Base-by-base conservation (phyloP, 1,140 invertebrate genomes). In the Drosophila sp. region DNA sequence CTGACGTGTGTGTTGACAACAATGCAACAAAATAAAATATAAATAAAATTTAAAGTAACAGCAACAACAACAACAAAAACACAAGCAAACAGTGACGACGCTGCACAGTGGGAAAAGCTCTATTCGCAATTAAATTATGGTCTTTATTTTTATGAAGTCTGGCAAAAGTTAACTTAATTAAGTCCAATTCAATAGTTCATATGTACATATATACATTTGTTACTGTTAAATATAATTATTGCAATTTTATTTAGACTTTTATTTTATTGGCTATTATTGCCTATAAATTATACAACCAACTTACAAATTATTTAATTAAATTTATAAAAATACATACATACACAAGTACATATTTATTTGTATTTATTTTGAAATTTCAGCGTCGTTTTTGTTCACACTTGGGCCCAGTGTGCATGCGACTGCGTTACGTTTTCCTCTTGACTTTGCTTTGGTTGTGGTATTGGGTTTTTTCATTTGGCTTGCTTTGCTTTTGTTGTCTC, bases 21-120 rank as follows among this genome's bases (percentile, higher is more conserved):
- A 78, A 63, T 76, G 68, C 76, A 79, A 63, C 58, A 63, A 62
- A 72, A 56, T 73, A 65, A 60, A 73, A 76, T 57, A 61, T 27
- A 38, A 60, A 60, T 35, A 56, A 56, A 56, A 30, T 56, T 56
- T n/a, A 29, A 41, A 65, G 25, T 47, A 72, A 50, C 69, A 33
- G 50, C 38, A 67, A 61, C 29, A 62, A 62, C 35, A 65, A 50
- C 17, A 61, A 50, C 58, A 58, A 60, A 23, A 40, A 44, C 35
- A 56, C 11, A 60, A 25, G 54, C 60, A 64, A 33, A 64, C 4
- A 64, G 25, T 33, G 33, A 41, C 23, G 44, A 50, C 61, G 40
- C 27, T 50, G 44, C 23, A 50, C 44, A 50, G 44, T 50, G 44
- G 44, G 23, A 23, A 2, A 0, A 17, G 1, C 17, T n/a, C 17